Conservation (phyloP, 2,113 vertebrate genomes). For the Sardina pilchardus region DNA sequence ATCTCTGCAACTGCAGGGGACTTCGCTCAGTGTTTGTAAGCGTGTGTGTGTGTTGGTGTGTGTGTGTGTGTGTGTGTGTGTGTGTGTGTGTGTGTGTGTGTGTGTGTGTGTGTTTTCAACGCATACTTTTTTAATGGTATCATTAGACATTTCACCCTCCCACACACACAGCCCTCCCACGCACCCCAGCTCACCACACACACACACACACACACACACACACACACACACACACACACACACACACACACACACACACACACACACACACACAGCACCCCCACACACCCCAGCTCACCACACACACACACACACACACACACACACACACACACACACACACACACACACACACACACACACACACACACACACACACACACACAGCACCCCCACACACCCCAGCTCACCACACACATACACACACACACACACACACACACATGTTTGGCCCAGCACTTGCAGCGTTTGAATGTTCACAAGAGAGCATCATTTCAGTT, state of each 20-base stretch:
- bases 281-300: constrained; percentile 3
- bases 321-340: too few species aligned
- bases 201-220: constrained; percentile 20
- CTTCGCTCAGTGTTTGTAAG: background rate
- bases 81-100: background rate
- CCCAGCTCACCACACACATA: constrained; percentile 20
- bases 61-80: background rate
- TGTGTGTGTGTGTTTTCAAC: background rate
- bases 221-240: constrained; percentile 19
- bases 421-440: too few species aligned
- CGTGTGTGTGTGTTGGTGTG: background rate
- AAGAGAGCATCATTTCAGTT: constrained; percentile 15
- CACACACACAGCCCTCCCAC: background rate
- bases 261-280: background rate
- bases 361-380: constrained; percentile 22
- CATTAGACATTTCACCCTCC: background rate
- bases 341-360: constrained; percentile 19
- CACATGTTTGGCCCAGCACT: constrained; percentile 16
- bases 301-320: too few species aligned
- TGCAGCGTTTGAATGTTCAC: constrained; percentile 26
- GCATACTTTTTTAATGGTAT: background rate
- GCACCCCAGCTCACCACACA: constrained; percentile 12
- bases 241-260: constrained; percentile 19
- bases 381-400: too few species aligned
- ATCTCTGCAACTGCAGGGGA: background rate